Evolutionary conservation across 2,113 vertebrate species (phyloP).

Genomic region (Ibidorhyncha struthersii): DNA sequence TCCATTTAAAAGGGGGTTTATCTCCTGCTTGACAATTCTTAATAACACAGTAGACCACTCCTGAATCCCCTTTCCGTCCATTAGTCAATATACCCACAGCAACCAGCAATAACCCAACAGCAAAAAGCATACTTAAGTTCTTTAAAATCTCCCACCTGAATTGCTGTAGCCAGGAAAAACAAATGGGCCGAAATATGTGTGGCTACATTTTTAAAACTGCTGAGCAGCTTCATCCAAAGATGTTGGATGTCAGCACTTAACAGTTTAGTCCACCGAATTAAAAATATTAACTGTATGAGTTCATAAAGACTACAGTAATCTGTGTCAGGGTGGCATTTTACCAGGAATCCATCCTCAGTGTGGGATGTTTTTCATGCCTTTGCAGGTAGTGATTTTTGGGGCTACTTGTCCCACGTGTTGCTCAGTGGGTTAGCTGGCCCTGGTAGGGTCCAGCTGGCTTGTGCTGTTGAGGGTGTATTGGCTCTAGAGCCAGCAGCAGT

Average conservation of each 20-base stretch:
- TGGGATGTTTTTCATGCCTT: not conserved
- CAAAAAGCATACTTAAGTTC: conserved; percentile 52
- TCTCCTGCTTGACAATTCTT: conserved; percentile 26
- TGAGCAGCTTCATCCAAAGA: conserved; percentile 20
- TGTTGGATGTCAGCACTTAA: conserved; percentile 9
- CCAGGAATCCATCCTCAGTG: not conserved
- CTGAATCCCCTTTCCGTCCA: conserved; percentile 23
- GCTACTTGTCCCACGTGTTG: not conserved
- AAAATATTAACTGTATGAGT: not conserved
- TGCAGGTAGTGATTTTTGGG: not conserved
- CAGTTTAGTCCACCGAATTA: not conserved
- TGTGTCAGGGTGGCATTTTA: not conserved
- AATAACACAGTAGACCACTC: conserved; percentile 23
- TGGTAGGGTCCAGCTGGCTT: not conserved
- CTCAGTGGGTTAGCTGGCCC: not conserved
- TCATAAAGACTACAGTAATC: not conserved
- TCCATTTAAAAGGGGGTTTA: conserved; percentile 30
- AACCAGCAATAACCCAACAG: conserved; percentile 55
- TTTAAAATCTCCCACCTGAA: conserved; percentile 51
- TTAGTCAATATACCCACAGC: conserved; percentile 54
- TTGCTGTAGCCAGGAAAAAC: conserved; percentile 51
- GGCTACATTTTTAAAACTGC: not conserved
- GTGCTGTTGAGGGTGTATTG: rapidly evolving
- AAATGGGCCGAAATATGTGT: conserved; percentile 10
- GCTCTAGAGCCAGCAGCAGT: not conserved